These are phyloP conservation scores for Apoda limacodes DNA, from an alignment of 2,888 invertebrate genomes.

Conservation along the genomic window DNA sequence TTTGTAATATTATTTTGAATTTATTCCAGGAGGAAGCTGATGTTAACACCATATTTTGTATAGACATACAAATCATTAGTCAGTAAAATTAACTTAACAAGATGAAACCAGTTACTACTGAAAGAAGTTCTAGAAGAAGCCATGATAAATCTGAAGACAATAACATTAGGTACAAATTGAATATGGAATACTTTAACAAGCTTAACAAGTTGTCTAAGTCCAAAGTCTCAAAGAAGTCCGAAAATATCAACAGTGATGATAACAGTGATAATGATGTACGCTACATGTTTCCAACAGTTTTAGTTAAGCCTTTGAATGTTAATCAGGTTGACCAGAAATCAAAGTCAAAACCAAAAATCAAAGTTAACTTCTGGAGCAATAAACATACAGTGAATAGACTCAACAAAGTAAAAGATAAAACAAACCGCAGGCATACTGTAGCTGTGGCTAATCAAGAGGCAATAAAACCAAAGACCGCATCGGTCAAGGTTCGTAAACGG, in stretches of 20 bases:
- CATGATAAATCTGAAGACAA: no score
- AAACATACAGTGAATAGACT: slow-evolving; percentile 36
- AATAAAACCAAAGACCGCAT: slow-evolving; percentile 33
- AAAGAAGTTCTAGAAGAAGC: no score
- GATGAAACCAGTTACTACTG: no score
- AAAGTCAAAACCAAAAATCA: slow-evolving; percentile 51
- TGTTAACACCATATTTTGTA: no score
- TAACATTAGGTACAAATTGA: slow-evolving; percentile 50
- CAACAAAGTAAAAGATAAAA: slow-evolving; percentile 31
- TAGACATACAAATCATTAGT: no score
- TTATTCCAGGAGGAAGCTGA: no score
- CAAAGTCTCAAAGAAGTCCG: slow-evolving; percentile 25
- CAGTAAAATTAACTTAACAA: no score
- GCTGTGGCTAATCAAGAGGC: slow-evolving; percentile 25
- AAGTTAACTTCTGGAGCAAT: slow-evolving; percentile 62
- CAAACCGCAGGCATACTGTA: slow-evolving; percentile 43
- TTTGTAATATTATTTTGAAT: no score
- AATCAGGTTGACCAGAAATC: slow-evolving; percentile 37
- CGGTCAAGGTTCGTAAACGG: slow-evolving; percentile 48
- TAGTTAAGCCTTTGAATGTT: slow-evolving; percentile 20
- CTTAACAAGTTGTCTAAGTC: slow-evolving; percentile 25
- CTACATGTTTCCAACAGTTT: slow-evolving; percentile 45
- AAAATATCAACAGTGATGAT: slow-evolving; percentile 13
- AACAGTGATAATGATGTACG: slow-evolving; percentile 43
- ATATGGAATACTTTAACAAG: slow-evolving; percentile 38